Evolutionary conservation across 2,888 invertebrate genomes (phyloP).

Genomic region (Trichogramma evanescens): DNA sequence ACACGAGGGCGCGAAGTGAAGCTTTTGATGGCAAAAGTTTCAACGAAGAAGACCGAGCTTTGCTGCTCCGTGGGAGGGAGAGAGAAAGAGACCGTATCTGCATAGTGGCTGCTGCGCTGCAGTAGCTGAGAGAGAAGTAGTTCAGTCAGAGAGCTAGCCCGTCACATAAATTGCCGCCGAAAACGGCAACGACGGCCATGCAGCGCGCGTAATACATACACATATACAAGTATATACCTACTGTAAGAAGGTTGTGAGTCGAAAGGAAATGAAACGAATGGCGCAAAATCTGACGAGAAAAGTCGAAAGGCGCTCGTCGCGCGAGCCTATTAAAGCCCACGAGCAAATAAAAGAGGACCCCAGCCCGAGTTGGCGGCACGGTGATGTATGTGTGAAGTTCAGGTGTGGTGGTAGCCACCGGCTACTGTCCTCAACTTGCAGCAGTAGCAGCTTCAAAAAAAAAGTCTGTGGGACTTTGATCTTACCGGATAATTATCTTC

Average conservation of each 20-base stretch:
- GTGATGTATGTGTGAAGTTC: background rate
- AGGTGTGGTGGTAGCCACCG: constrained; percentile 4
- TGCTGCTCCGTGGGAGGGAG: background rate
- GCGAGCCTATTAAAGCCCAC: too few species aligned
- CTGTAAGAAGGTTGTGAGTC: background rate
- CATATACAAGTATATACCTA: too few species aligned
- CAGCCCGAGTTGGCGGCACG: too few species aligned
- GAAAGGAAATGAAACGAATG: constrained; percentile 19
- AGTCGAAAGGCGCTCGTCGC: background rate
- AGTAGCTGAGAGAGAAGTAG: too few species aligned
- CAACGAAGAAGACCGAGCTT: background rate
- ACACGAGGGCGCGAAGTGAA: constrained; percentile 19
- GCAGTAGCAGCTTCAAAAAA: background rate
- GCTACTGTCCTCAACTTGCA: too few species aligned
- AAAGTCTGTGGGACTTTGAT: constrained; percentile 9
- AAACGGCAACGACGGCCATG: constrained; percentile 7
- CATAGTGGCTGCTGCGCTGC: too few species aligned
- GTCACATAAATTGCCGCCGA: constrained; percentile 21
- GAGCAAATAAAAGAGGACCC: too few species aligned
- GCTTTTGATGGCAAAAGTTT: constrained; percentile 21
- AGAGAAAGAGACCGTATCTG: too few species aligned
- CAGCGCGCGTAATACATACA: background rate
- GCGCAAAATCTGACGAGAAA: constrained; percentile 15
- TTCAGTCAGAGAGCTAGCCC: background rate
- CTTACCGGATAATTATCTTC: constrained; percentile 15